A percentile compares a stretch with the other conserved stretches of the same genome.
These are phyloP conservation scores for Crematogaster levior DNA, from an alignment of 2,888 invertebrate genomes.

Conservation along the genomic window DNA sequence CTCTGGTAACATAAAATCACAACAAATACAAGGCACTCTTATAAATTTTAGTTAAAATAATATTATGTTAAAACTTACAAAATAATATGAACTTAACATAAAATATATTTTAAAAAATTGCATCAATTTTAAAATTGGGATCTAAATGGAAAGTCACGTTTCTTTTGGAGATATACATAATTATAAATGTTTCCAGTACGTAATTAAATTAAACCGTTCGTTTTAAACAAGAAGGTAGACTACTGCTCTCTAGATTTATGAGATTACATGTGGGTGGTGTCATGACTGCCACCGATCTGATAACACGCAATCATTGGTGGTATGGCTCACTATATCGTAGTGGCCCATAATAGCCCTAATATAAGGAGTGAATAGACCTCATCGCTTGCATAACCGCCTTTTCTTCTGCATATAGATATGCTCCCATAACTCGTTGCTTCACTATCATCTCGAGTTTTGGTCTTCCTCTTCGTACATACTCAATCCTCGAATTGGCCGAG, in stretches of 20 bases:
- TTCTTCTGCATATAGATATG: conserved; percentile 31
- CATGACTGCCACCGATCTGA: conserved; percentile 1
- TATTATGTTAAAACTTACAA: neutral
- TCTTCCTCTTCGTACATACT: conserved; percentile 4
- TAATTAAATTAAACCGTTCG: neutral
- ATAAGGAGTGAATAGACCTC: conserved; percentile 78
- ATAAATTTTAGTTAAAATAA: conserved; percentile 1
- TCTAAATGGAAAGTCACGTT: neutral
- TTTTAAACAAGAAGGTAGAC: neutral
- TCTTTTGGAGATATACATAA: neutral
- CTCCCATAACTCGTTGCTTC: conserved; percentile 45
- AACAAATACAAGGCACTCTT: neutral
- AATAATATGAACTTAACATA: too few relatives aligned
- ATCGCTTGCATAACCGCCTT: conserved; percentile 77
- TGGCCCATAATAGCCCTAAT: conserved; percentile 78
- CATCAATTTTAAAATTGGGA: neutral
- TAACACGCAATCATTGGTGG: conserved; percentile 79
- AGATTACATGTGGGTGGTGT: conserved; percentile 20
- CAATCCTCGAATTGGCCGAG: conserved; percentile 47
- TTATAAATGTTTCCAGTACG: neutral
- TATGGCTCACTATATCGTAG: conserved; percentile 70
- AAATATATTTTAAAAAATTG: neutral
- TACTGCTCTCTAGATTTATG: conserved; percentile 68
- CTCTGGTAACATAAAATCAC: neutral
- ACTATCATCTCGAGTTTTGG: conserved; percentile 41